Evolutionary conservation across 2,888 invertebrate species (phyloP).

Genomic region (Chouioia cunea): DNA sequence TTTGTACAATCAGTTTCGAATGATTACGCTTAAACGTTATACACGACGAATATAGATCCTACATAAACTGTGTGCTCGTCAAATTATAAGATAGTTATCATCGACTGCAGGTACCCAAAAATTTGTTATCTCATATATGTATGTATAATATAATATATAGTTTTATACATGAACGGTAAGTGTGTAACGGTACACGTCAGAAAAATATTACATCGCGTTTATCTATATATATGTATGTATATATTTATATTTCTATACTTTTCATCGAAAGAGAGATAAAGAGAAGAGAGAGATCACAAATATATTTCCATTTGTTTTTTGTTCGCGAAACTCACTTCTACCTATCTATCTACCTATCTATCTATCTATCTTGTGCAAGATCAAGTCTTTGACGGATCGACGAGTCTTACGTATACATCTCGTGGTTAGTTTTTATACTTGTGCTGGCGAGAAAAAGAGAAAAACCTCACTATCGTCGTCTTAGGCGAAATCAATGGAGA

Average conservation of each 20-base stretch:
- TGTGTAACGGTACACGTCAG: conserved; percentile 33
- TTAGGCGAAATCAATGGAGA: no score
- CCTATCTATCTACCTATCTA: conserved; percentile 23
- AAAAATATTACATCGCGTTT: conserved; percentile 43
- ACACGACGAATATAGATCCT: conserved; percentile 13
- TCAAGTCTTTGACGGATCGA: conserved; percentile 31
- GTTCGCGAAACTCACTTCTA: conserved; percentile 13
- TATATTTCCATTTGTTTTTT: conserved; percentile 14
- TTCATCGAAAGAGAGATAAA: not conserved
- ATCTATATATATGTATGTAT: not conserved
- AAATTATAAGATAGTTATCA: conserved; percentile 43
- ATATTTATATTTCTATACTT: no score
- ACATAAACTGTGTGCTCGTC: conserved; percentile 5
- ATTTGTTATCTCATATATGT: conserved; percentile 14
- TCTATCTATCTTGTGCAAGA: conserved; percentile 18
- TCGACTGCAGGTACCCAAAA: conserved; percentile 45
- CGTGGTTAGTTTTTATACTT: not conserved
- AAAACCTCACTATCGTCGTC: no score
- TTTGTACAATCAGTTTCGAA: conserved; percentile 41
- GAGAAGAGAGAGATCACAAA: conserved; percentile 44
- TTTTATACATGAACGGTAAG: no score
- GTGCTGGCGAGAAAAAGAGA: no score
- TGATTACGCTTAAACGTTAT: conserved; percentile 27
- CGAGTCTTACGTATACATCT: not conserved
- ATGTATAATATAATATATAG: conserved; percentile 35